phyloP scores from a whole-genome alignment of 2,888 invertebrate genomes.

The Hylaea fasciaria region DNA sequence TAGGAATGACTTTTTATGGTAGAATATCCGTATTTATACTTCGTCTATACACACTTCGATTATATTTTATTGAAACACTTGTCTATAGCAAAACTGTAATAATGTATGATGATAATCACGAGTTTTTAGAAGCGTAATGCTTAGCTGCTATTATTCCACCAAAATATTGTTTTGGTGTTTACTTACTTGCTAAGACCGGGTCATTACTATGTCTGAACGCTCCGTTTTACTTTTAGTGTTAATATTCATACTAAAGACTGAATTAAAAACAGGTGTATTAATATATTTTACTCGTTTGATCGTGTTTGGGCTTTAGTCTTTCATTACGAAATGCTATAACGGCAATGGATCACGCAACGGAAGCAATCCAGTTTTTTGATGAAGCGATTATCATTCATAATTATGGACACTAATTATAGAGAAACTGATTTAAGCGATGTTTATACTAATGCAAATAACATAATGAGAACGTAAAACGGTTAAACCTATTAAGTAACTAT shows the following conservation, averaged over 20 bases:
- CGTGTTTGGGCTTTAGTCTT: slow-evolving; percentile 16
- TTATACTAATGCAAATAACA: slow-evolving; percentile 4
- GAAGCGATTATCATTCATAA: slow-evolving; percentile 30
- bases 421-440: slow-evolving; percentile 16
- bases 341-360: slow-evolving; percentile 51
- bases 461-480: background rate
- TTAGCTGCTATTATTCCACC: too few relatives aligned
- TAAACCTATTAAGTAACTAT: too few relatives aligned
- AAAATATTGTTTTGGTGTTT: too few relatives aligned
- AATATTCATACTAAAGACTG: background rate
- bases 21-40: too few relatives aligned
- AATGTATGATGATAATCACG: too few relatives aligned
- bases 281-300: slow-evolving; percentile 3
- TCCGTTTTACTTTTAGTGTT: background rate
- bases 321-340: slow-evolving; percentile 38
- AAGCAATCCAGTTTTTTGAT: slow-evolving; percentile 34
- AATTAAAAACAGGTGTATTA: slow-evolving; percentile 6
- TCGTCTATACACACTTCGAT: too few relatives aligned
- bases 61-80: too few relatives aligned
- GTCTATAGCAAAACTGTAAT: too few relatives aligned
- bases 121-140: too few relatives aligned
- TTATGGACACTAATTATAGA: slow-evolving; percentile 29
- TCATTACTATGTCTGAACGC: background rate
- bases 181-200: too few relatives aligned
- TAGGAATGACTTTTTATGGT: too few relatives aligned